These are phyloP conservation scores for Pantherophis alleghaniensis DNA, from an alignment of 2,797 vertebrate genomes.

Conservation along the genomic window DNA sequence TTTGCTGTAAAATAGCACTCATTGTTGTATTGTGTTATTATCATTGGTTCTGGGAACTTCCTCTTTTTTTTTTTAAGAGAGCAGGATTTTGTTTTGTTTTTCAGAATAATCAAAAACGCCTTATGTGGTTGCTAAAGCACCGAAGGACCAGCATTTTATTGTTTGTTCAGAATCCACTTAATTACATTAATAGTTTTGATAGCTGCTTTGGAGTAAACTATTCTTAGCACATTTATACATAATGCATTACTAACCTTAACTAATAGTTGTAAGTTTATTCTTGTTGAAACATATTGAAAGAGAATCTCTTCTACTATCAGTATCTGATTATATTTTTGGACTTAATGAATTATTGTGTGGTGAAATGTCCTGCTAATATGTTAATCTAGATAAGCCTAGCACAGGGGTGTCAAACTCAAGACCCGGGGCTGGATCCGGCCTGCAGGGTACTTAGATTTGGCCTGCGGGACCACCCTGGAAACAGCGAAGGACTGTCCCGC, in stretches of 20 bases:
- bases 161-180: not conserved
- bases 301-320: not conserved
- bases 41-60: not conserved
- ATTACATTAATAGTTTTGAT: not conserved
- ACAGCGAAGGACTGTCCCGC: no score
- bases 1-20: not conserved
- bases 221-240: not conserved
- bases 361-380: constrained; percentile 24
- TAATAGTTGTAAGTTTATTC: not conserved
- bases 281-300: constrained; percentile 18
- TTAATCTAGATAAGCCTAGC: not conserved
- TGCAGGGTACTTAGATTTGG: no score
- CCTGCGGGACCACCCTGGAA: no score
- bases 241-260: not conserved
- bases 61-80: not conserved
- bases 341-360: constrained; percentile 20
- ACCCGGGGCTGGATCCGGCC: no score
- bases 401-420: no score
- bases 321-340: constrained; percentile 33
- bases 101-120: not conserved
- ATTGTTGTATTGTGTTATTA: not conserved
- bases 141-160: not conserved
- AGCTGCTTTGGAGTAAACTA: not conserved
- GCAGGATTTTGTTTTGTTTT: no score
- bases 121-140: not conserved